A percentile compares a stretch with the other conserved stretches of the same genome.
phyloP scores from a whole-genome alignment of 2,888 invertebrate species.

The Zeuzera pyrina region DNA sequence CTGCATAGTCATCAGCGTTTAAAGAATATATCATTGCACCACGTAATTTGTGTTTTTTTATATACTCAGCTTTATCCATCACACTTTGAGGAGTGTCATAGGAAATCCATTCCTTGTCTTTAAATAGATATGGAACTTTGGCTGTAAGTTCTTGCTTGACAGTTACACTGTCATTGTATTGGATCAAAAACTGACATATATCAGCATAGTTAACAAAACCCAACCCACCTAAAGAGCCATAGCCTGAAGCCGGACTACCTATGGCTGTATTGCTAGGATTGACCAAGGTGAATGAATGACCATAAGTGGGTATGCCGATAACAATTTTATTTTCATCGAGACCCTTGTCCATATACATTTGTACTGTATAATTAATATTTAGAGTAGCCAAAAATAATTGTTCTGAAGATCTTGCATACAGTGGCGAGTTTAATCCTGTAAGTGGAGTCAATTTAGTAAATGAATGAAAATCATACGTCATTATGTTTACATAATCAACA shows the following conservation, averaged over 20 bases:
- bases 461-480: conserved; percentile 93
- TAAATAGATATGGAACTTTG: conserved; percentile 83
- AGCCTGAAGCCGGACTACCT: conserved; percentile 79
- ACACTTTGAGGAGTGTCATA: conserved; percentile 84
- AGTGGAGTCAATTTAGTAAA: conserved; percentile 83
- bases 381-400: conserved; percentile 77
- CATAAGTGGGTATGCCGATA: conserved; percentile 91
- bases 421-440: conserved; percentile 88
- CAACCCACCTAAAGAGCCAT: conserved; percentile 76
- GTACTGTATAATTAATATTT: conserved; percentile 86
- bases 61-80: conserved; percentile 78
- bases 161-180: conserved; percentile 56
- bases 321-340: conserved; percentile 84
- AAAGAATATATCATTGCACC: conserved; percentile 90
- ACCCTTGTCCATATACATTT: conserved; percentile 84
- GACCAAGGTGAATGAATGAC: conserved; percentile 82
- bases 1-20: conserved; percentile 84
- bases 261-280: conserved; percentile 78
- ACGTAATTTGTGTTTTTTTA: conserved; percentile 75
- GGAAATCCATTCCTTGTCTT: conserved; percentile 84
- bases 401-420: conserved; percentile 76
- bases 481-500: conserved; percentile 89
- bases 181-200: conserved; percentile 77
- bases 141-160: conserved; percentile 77
- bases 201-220: conserved; percentile 83